Conservation (phyloP, 2,888 invertebrate species). For the Scaptomyza tumidula region DNA sequence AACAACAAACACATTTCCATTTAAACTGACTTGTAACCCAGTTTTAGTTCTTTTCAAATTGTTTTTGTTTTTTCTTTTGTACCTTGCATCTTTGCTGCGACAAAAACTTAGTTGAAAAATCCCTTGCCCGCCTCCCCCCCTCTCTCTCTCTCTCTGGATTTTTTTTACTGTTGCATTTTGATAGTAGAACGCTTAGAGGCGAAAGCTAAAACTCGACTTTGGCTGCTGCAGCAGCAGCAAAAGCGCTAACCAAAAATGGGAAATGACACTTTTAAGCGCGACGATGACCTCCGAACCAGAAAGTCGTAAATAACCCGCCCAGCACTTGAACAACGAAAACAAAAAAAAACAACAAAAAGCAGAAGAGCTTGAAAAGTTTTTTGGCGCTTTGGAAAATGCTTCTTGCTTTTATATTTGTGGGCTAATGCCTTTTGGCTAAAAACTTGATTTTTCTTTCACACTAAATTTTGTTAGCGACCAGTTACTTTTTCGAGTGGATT, state of each 20-base stretch:
- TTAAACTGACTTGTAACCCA: constrained; percentile 73
- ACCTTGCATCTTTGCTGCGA: constrained; percentile 31
- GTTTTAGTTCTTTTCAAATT: constrained; percentile 42
- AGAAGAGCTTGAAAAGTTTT: constrained; percentile 15
- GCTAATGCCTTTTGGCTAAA: constrained; percentile 69
- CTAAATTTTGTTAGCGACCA: constrained; percentile 77
- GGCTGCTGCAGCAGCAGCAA: neutral
- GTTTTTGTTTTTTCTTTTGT: neutral
- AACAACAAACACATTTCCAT: constrained; percentile 76
- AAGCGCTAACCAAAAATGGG: constrained; percentile 58
- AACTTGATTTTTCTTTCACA: constrained; percentile 73
- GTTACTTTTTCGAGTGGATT: constrained; percentile 66
- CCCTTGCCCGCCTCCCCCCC: neutral
- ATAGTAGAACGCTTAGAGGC: constrained; percentile 63
- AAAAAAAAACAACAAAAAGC: constrained; percentile 4
- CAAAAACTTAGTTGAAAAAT: constrained; percentile 43
- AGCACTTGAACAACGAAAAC: constrained; percentile 2
- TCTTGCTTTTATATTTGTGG: constrained; percentile 53
- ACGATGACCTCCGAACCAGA: constrained; percentile 82
- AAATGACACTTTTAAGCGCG: constrained; percentile 81
- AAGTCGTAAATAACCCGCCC: constrained; percentile 82
- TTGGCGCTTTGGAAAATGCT: constrained; percentile 3
- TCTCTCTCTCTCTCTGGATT: constrained; percentile 16
- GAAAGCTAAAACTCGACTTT: constrained; percentile 30
- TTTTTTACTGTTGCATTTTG: constrained; percentile 61